A percentile compares a stretch with the other conserved stretches of the same genome.
Conservation (phyloP, 2,797 vertebrate species). For the Sebastolobus altivelis region DNA sequence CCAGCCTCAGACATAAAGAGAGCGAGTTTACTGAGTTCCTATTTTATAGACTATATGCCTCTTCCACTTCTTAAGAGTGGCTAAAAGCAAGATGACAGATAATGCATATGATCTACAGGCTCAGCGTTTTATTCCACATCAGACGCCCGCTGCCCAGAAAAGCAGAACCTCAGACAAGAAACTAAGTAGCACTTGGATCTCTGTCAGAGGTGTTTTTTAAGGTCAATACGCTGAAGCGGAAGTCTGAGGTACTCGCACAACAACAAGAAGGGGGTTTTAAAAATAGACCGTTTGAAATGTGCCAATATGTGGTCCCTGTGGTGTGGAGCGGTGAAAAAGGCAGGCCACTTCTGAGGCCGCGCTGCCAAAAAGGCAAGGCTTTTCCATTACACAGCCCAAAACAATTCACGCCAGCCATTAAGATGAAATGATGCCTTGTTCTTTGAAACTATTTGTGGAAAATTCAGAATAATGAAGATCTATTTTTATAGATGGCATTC, state of each 20-base stretch:
- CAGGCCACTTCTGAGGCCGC: conserved; percentile 80
- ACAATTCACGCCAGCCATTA: conserved; percentile 83
- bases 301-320: conserved; percentile 85
- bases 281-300: conserved; percentile 81
- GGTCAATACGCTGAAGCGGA: conserved; percentile 79
- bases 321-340: conserved; percentile 76
- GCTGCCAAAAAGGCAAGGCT: conserved; percentile 76
- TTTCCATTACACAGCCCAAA: conserved; percentile 83
- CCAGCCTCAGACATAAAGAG: conserved; percentile 50
- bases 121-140: conserved; percentile 72
- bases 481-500: conserved; percentile 85
- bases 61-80: conserved; percentile 57
- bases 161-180: conserved; percentile 76
- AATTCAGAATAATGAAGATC: conserved; percentile 82
- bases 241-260: conserved; percentile 81
- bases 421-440: conserved; percentile 85
- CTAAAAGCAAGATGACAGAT: conserved; percentile 66
- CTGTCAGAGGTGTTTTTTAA: conserved; percentile 78
- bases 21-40: conserved; percentile 58
- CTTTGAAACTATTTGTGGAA: conserved; percentile 85
- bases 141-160: conserved; percentile 68
- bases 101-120: conserved; percentile 60
- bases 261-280: conserved; percentile 79
- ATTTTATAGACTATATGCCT: conserved; percentile 59
- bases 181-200: conserved; percentile 71